Evolutionary conservation across 2,888 invertebrate genomes (phyloP).

Genomic region (Eupithecia centaureata): DNA sequence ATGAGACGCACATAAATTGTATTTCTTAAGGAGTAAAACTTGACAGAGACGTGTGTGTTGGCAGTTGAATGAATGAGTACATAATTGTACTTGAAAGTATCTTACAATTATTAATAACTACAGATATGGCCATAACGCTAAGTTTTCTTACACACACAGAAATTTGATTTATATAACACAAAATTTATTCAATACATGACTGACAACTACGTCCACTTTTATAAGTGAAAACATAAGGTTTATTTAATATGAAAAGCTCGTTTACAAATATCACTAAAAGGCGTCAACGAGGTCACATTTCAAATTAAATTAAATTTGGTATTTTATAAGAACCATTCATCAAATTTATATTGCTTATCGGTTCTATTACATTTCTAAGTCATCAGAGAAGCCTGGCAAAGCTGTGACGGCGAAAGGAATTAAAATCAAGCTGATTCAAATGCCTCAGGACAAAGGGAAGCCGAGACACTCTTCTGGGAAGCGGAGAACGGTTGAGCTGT

Average conservation of each 20-base stretch:
- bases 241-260: no score
- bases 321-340: background rate
- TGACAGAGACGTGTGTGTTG: background rate
- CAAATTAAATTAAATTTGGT: background rate
- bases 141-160: no score
- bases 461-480: slow-evolving; percentile 55
- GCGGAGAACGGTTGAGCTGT: background rate
- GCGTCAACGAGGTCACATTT: background rate
- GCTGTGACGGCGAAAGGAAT: slow-evolving; percentile 63
- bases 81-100: no score
- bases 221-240: no score
- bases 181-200: no score
- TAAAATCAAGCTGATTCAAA: slow-evolving; percentile 61
- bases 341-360: background rate
- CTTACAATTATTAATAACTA: no score
- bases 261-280: background rate
- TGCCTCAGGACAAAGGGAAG: slow-evolving; percentile 52
- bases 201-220: no score
- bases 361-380: slow-evolving; percentile 27
- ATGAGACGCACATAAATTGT: slow-evolving; percentile 4
- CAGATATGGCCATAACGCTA: no score
- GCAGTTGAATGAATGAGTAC: no score
- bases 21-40: background rate
- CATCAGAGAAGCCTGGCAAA: slow-evolving; percentile 43
- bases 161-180: no score